Percentiles rank a stretch among this genome's conserved stretches.
These are phyloP conservation scores for Drosophila tripunctata DNA, from an alignment of 2,888 invertebrate genomes.

Conservation along the genomic window DNA sequence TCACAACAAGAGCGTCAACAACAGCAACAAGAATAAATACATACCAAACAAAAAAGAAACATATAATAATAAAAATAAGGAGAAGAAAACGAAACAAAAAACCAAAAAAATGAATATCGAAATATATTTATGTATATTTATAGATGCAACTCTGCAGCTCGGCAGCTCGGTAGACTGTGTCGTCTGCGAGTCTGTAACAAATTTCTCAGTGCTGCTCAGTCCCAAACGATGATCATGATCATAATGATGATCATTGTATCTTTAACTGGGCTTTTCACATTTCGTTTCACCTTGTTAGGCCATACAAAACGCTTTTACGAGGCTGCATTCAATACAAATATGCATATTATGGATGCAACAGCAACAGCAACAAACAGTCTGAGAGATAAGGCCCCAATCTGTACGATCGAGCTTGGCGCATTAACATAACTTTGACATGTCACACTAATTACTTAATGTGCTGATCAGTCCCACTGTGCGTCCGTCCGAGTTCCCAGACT, in stretches of 20 bases:
- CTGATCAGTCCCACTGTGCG: conserved; percentile 50
- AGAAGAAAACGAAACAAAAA: conserved; percentile 8
- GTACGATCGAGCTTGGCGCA: conserved; percentile 59
- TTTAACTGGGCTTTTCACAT: conserved; percentile 62
- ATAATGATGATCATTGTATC: conserved; percentile 37
- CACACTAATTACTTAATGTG: conserved; percentile 84
- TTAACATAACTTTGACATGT: conserved; percentile 83
- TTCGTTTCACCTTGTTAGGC: conserved; percentile 77
- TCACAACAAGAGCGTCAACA: conserved; percentile 77
- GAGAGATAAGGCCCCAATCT: conserved; percentile 70
- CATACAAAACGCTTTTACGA: conserved; percentile 67
- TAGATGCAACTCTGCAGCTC: conserved; percentile 41
- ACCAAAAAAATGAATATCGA: conserved; percentile 16
- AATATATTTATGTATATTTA: conserved; percentile 54
- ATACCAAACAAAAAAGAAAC: conserved; percentile 21
- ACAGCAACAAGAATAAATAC: conserved; percentile 47
- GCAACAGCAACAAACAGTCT: conserved; percentile 41
- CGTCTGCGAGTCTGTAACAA: conserved; percentile 67
- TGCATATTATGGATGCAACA: conserved; percentile 72
- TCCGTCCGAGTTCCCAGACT: neutral
- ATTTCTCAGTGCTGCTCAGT: conserved; percentile 59
- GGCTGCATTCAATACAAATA: conserved; percentile 40
- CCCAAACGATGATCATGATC: conserved; percentile 29
- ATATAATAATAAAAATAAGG: conserved; percentile 8
- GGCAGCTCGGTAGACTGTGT: conserved; percentile 4